Base-by-base conservation (phyloP, 2,888 invertebrate species). In the Trilocha varians region DNA sequence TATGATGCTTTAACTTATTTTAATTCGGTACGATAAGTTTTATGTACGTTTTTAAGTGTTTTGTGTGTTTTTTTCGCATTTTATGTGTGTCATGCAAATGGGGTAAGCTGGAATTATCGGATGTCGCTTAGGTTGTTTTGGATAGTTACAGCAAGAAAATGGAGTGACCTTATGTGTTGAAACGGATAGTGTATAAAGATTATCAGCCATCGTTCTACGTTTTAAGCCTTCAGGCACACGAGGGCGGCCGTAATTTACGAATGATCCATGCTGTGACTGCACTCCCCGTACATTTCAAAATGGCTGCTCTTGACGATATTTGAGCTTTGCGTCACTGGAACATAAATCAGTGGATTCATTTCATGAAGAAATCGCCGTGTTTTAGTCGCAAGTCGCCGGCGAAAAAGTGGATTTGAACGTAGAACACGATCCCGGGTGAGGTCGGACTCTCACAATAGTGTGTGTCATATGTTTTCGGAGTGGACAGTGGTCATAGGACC, bases 81-180 rank as follows among this genome's bases (percentile, higher is more conserved):
- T 88, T 88, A 89, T 88, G 89, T 89, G 89, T 90, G 90, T 90
- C 89, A 90, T 89, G 89, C 89, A 90, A 90, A 89, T 89, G 89
- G 90, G 90, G 90, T 90, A 90, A 87, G 87, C 87, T 89, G 83
- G 82, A 84, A 78, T 86, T 82, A 80, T 86, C 85, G 84, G 83
- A 85, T 80, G 83, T 86, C 85, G 83, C 79, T 74, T 80, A 83
- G 78, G 85, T 85, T 87, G 86, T 87, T 87, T 86, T 87, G 86
- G 78, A 86, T 72, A 83, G 83, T 79, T 80, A 78, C 71, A 79
- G 73, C 75, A 66, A 69, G 75, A 76, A 79, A 75, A 78, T 73
- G 78, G 65, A 75, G 82, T 79, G 80, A 73, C 59, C 68, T 63
- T 67, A 70, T 70, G 78, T 78, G 79, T 74, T 59, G 63, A 77